Evolutionary conservation across 2,113 vertebrate species (phyloP).

Genomic region (Lota lota): DNA sequence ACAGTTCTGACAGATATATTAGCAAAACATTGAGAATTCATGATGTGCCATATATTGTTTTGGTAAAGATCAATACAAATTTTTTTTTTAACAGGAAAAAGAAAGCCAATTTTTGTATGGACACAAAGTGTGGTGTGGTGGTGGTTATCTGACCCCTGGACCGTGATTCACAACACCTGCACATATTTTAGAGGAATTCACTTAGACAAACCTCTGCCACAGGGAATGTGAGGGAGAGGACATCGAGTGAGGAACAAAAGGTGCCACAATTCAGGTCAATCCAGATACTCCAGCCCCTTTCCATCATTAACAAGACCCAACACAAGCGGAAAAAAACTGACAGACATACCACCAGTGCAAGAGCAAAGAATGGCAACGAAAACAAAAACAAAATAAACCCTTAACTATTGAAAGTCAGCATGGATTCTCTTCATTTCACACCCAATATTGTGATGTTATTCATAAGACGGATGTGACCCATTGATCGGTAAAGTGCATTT

Average conservation of each 20-base stretch:
- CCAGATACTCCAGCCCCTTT: slow-evolving; percentile 62
- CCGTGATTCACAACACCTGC: slow-evolving; percentile 12
- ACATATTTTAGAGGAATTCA: slow-evolving; percentile 35
- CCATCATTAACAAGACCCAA: slow-evolving; percentile 58
- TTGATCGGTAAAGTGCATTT: slow-evolving; percentile 79
- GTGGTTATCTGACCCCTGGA: slow-evolving; percentile 12
- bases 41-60: no score
- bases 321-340: slow-evolving; percentile 39
- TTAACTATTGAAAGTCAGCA: slow-evolving; percentile 55
- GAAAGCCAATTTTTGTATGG: no score
- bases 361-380: slow-evolving; percentile 46
- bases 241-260: slow-evolving; percentile 53
- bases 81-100: no score
- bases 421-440: slow-evolving; percentile 69
- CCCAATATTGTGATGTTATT: slow-evolving; percentile 44
- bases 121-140: neutral
- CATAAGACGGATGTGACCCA: slow-evolving; percentile 50
- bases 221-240: slow-evolving; percentile 71
- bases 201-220: slow-evolving; percentile 46
- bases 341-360: slow-evolving; percentile 49
- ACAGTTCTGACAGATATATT: slow-evolving; percentile 27
- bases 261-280: slow-evolving; percentile 50
- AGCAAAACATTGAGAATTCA: slow-evolving; percentile 12
- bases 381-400: slow-evolving; percentile 17
- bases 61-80: no score